Percentiles rank a stretch among this genome's conserved stretches.
phyloP scores from a whole-genome alignment of 23 tunicate species.

The Clavelina lepadiformis region DNA sequence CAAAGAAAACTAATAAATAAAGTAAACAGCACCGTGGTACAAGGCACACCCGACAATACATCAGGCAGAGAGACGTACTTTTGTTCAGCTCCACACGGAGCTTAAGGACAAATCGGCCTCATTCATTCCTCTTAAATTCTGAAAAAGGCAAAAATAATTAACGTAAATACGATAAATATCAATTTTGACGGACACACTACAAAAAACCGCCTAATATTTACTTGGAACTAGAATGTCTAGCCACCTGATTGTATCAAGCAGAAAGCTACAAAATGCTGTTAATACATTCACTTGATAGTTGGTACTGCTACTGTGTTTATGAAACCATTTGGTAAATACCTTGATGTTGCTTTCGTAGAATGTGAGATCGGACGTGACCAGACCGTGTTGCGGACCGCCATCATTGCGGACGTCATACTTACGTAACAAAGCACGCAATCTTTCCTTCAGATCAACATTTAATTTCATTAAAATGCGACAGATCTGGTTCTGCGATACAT shows the following conservation, averaged over 20 bases:
- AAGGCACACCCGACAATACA: too few species aligned
- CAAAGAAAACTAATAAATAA: too few species aligned
- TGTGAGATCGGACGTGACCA: slow-evolving; percentile 71
- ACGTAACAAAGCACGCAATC: slow-evolving; percentile 9
- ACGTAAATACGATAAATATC: too few species aligned
- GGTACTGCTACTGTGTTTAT: neutral
- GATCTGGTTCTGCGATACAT: slow-evolving; percentile 38
- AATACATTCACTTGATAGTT: neutral
- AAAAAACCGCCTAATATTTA: neutral
- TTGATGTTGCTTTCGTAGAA: slow-evolving; percentile 48
- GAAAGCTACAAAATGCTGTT: neutral
- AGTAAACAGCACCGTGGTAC: too few species aligned
- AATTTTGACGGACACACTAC: too few species aligned
- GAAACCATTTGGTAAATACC: slow-evolving; percentile 14
- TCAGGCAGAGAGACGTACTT: too few species aligned
- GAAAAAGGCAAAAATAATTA: too few species aligned
- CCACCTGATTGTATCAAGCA: neutral
- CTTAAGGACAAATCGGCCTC: slow-evolving; percentile 31
- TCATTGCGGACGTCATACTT: slow-evolving; percentile 47
- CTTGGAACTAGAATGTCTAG: neutral
- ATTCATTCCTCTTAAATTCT: slow-evolving; percentile 39
- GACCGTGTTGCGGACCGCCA: slow-evolving; percentile 87
- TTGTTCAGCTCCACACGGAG: slow-evolving; percentile 70
- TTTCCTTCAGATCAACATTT: slow-evolving; percentile 27
- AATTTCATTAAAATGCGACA: slow-evolving; percentile 22